Evolutionary conservation across 2,113 vertebrate genomes (phyloP).

Genomic region (Apistogramma diplotaenia): DNA sequence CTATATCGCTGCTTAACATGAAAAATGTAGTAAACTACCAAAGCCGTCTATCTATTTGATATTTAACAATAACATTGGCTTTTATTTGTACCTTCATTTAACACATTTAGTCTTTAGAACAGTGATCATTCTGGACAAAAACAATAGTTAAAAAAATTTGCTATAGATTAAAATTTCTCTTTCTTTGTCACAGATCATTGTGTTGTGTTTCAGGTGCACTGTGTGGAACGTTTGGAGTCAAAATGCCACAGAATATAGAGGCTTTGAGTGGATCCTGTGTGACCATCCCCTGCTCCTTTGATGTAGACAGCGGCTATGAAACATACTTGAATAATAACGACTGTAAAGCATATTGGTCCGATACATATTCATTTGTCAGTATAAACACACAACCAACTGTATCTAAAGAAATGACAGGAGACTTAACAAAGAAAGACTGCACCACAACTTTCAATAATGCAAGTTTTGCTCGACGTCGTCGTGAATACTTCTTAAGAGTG

Average conservation of each 20-base stretch:
- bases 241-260: accelerated
- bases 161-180: accelerated
- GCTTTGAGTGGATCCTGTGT: slow-evolving; percentile 40
- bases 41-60: neutral
- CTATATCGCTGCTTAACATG: neutral
- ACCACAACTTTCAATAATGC: slow-evolving; percentile 41
- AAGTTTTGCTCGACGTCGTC: accelerated
- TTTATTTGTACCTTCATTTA: neutral
- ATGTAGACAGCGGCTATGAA: accelerated
- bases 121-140: neutral
- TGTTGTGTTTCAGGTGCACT: slow-evolving; percentile 9
- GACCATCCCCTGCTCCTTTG: slow-evolving; percentile 51
- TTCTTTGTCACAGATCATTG: neutral
- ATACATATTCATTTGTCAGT: accelerated
- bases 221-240: neutral
- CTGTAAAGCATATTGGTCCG: slow-evolving; percentile 4
- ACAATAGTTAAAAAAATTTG: accelerated
- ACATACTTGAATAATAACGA: neutral
- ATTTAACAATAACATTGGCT: neutral
- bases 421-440: slow-evolving; percentile 6
- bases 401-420: neutral
- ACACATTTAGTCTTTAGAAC: accelerated
- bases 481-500: slow-evolving; percentile 9
- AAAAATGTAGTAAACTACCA: neutral
- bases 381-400: neutral